These are phyloP conservation scores for Sebastes melanostomus DNA, from an alignment of 2,797 vertebrate genomes.

Conservation along the genomic window DNA sequence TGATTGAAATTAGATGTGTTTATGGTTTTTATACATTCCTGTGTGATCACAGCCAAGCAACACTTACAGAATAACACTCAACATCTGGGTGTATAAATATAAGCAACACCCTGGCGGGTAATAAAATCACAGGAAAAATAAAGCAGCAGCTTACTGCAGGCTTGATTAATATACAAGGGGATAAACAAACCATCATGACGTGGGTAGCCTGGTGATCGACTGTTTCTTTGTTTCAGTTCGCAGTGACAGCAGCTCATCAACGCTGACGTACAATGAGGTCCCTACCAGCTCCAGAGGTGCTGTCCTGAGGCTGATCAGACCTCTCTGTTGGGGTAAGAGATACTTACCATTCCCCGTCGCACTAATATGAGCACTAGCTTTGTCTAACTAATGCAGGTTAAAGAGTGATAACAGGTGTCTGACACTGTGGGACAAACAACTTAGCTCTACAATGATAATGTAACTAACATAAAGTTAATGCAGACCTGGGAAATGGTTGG, in stretches of 20 bases:
- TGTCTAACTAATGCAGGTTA: background rate
- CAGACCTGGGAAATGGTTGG: too few relatives aligned
- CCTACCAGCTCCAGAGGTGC: background rate
- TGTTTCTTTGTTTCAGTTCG: background rate
- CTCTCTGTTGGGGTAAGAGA: background rate
- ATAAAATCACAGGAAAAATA: background rate
- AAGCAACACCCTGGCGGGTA: background rate
- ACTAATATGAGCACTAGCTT: background rate
- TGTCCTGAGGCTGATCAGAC: background rate
- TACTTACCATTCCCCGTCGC: accelerated
- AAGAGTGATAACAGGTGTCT: background rate
- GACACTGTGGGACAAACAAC: background rate
- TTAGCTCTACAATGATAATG: background rate
- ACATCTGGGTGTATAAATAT: background rate
- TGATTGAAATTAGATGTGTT: background rate
- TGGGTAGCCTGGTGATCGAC: background rate
- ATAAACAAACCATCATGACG: background rate
- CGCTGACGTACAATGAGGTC: background rate
- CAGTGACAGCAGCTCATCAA: background rate
- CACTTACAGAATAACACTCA: background rate
- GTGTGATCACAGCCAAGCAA: background rate
- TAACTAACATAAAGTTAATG: background rate
- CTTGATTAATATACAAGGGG: background rate
- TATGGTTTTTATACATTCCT: background rate
- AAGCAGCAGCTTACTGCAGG: background rate